Conservation (phyloP, 2,113 vertebrate genomes). For the Bolborhynchus lineola region DNA sequence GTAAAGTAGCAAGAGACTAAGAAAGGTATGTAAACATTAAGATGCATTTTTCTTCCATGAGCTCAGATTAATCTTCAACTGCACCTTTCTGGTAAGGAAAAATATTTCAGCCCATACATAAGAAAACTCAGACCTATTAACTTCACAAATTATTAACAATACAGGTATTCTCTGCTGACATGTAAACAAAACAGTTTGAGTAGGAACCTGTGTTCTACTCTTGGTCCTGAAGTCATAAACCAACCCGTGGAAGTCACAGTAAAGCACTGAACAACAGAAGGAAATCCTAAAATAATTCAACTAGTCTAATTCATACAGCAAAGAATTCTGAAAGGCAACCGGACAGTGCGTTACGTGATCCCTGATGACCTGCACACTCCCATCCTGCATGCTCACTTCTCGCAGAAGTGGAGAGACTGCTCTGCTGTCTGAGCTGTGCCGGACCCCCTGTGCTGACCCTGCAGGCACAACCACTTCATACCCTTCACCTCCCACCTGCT, state of each 20-base stretch:
- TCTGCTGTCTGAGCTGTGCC: background rate
- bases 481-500: background rate
- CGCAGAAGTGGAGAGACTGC: conserved; percentile 24
- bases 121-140: background rate
- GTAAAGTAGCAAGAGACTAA: background rate
- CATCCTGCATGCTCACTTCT: conserved; percentile 75
- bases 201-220: fast-evolving
- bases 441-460: background rate
- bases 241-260: fast-evolving
- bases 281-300: background rate
- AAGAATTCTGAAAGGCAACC: conserved; percentile 79
- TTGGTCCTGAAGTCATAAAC: background rate
- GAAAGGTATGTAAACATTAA: background rate
- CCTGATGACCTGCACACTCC: conserved; percentile 68
- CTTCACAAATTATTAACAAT: background rate
- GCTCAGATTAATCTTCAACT: background rate
- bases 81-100: background rate
- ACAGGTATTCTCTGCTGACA: fast-evolving
- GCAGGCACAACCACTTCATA: conserved; percentile 13
- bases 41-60: background rate
- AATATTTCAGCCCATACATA: background rate
- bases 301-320: conserved; percentile 88
- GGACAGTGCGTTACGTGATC: conserved; percentile 81
- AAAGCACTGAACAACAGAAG: background rate
- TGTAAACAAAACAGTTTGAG: background rate